Evolutionary conservation across 1,140 invertebrate species (phyloP).

Genomic region (Tetramorium alpestre): DNA sequence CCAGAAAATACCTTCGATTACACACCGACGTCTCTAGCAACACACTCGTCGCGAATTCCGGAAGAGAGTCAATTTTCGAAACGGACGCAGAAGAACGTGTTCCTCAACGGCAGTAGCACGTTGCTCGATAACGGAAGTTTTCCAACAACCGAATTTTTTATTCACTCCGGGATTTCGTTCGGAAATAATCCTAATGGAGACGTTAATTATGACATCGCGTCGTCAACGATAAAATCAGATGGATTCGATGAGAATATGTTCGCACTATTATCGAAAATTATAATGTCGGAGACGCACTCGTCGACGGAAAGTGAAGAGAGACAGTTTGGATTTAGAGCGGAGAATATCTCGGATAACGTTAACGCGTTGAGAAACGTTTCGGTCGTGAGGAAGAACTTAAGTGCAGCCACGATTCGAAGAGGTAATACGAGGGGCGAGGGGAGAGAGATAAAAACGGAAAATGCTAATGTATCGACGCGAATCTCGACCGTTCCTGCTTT

Average conservation of each 20-base stretch:
- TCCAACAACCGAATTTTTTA: background rate
- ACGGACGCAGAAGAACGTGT: slow-evolving; percentile 10
- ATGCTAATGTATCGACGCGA: slow-evolving; percentile 52
- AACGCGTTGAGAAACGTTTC: slow-evolving; percentile 22
- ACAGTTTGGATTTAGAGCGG: slow-evolving; percentile 14
- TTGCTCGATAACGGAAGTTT: background rate
- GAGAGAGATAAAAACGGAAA: background rate
- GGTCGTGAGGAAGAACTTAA: slow-evolving; percentile 13
- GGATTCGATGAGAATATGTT: background rate
- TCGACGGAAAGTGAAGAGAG: background rate
- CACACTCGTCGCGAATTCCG: slow-evolving; percentile 44
- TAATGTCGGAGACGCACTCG: background rate
- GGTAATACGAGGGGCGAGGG: slow-evolving; percentile 7
- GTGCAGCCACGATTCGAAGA: slow-evolving; percentile 18
- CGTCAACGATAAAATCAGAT: background rate
- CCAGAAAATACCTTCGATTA: slow-evolving; percentile 38
- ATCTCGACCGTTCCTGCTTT: slow-evolving; percentile 28
- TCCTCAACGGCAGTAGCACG: background rate
- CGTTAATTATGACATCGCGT: background rate
- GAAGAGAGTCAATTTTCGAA: slow-evolving; percentile 30
- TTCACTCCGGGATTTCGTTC: background rate
- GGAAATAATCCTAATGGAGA: background rate
- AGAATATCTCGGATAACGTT: slow-evolving; percentile 24
- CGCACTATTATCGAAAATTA: slow-evolving; percentile 27
- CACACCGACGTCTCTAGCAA: background rate